Base-by-base conservation (phyloP, 1,140 invertebrate genomes). In the Polyergus mexicanus region DNA sequence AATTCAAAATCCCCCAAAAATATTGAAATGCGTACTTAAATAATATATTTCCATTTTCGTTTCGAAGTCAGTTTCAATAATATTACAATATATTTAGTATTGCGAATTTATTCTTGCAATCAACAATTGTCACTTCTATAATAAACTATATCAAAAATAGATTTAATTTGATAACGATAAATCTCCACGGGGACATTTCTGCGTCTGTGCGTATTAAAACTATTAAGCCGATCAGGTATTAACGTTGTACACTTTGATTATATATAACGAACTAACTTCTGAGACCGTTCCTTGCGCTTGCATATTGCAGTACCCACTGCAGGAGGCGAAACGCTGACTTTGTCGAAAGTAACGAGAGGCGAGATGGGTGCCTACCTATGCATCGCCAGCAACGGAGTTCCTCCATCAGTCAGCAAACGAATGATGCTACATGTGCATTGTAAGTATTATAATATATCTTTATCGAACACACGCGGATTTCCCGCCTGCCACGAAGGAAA, bases 281-380 rank as follows among this genome's bases (percentile, higher is more conserved):
- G 54, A 83, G 78, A 74, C 32, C 44, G 32, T 58, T 60, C 58
- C 38, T 76, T 22, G n/a, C 72, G 19, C 38, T 47, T 91, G 63
- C 84, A 63, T 77, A 69, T 92, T 93, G 54, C 95, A 97, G 97
- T 97, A 74, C 92, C 94, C 71, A 95, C 95, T 35, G 96, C 97
- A 58, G 97, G 97, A 91, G 97, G 97, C 1, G 97, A 98, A 93
- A 96, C 97, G 87, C 95, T 98, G 86, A 96, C 96, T 80, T 95
- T 98, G 88, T 96, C 97, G 32, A 98, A 98, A 94, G 97, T 98
- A 90, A 98, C 97, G 47, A 96, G 98, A 80, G 97, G 97, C 58
- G 98, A 98, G 94, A 98, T 98, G 98, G 97, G 97, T 84, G 97
- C 97, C 80, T 98, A 98, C 92, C 95, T 98, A 85, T 98, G 98